Evolutionary conservation across 2,888 invertebrate species (phyloP), one percentile per base, ranked within the genome.

Genomic region (Glaucopsyche alexis): DNA sequence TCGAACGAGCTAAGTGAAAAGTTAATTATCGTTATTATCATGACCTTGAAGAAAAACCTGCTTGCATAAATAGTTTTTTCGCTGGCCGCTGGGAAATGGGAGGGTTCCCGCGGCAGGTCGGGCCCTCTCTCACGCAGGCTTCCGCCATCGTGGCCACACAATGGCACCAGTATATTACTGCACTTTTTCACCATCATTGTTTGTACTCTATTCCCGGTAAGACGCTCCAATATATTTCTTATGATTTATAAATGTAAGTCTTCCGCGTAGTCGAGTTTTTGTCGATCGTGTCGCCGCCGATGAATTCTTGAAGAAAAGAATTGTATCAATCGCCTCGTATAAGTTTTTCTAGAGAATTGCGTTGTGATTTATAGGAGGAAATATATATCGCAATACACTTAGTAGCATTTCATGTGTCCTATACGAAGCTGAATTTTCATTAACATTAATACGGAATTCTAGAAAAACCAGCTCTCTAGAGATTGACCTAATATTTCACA

Each of bases 201-300:
- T 87, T 84, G 85, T 84, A 80, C 81, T 84, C 91, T 89, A 90
- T 87, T 89, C 85, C 90, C 88, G 91, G 84, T 82, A 84, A 87
- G 87, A 88, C 87, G 83, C 83, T 78, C 81, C 65, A 55, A 72
- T 67, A 81, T 89, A 87, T 87, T 87, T 88, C 82, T 86, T 79
- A 79, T 79, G 81, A 82, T 83, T 84, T 87, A 79, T 84, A 83
- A 85, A 86, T 85, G 78, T 83, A 77, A 83, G 82, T 84, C 85
- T 91, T 90, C 90, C 90, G 89, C 79, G 85, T 88, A 86, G 80
- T 74, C 76, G 29, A 79, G 80, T 86, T 87, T 86, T 87, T 88
- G 79, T 80, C 76, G 76, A 81, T 78, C 80, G 77, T 76, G 74
- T 74, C 78, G 78, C 40, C 16, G 42, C 47, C 47, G 49, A 49